Base-by-base conservation (phyloP, 2,888 invertebrate species). In the Cyrtodaria siliqua region DNA sequence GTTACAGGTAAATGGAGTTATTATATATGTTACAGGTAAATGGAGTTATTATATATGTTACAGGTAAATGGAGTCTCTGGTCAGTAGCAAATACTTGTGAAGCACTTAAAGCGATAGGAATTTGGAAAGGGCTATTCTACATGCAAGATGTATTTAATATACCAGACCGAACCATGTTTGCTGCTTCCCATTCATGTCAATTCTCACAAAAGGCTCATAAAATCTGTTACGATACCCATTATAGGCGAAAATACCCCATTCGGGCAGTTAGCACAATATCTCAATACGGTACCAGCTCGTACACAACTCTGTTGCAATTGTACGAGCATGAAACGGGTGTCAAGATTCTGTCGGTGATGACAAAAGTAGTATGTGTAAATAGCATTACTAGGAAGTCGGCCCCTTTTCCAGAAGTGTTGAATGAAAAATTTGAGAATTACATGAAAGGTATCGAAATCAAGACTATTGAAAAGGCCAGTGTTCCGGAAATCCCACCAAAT, bases 231-330 rank as follows among this genome's bases (percentile, higher is more conserved):
- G 24, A 40, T n/a, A 23, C 57, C 6, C 23, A 33, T 33, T 33
- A 33, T 33, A 12, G 6, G 6, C 18, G 49, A 27, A 44, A 53
- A 12, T 53, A 29, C 23, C 68, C 42, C 23, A n/a, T 69, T 14
- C 42, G 23, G 12, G 67, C 59, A 18, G 9, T 38, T 47, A 14
- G 27, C 14, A 68, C 67, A 24, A 27, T 72, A 16, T 63, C 62
- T 12, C 23, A 63, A 18, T 40, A 63, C 49, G 77, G 77, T 2
- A 67, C 49, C n/a, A 49, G 49, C 14, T 67, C 67, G 1, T 59
- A 49, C 42, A 57, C 62, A 14, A 20, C 44, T 20, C 20, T 26
- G 9, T 4, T 38, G 9, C 50, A 50, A 23, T 8, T 68, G 1
- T 59, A 20, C 44, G 68, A 67, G 24, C 26, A 61, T 18, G 44